Evolutionary conservation across 2,888 invertebrate species (phyloP).

Genomic region (Eutolmus rufibarbis): DNA sequence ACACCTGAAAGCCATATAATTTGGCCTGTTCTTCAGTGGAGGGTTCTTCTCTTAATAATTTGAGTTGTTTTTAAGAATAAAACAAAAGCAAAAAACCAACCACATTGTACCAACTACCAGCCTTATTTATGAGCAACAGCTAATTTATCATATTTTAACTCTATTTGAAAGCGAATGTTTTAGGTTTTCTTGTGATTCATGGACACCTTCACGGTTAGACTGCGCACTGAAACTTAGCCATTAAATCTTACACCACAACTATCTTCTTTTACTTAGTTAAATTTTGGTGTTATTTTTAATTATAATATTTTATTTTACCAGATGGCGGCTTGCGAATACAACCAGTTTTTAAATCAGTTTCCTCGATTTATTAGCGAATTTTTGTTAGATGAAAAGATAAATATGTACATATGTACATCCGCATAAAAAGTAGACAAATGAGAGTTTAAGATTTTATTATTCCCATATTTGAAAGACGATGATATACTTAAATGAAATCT

Average conservation of each 20-base stretch:
- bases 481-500: not conserved
- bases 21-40: slow-evolving; percentile 48
- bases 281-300: not conserved
- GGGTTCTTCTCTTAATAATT: slow-evolving; percentile 38
- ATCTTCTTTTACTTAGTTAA: not conserved
- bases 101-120: slow-evolving; percentile 32
- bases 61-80: slow-evolving; percentile 9
- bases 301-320: not conserved
- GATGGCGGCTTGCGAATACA: slow-evolving; percentile 32
- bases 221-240: not conserved
- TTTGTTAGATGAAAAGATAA: not conserved
- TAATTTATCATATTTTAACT: not conserved
- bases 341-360: not conserved
- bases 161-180: slow-evolving; percentile 9
- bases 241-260: not conserved
- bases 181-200: not conserved
- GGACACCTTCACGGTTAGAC: not conserved
- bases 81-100: slow-evolving; percentile 39
- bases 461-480: not conserved
- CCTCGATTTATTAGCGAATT: not conserved
- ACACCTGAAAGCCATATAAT: slow-evolving; percentile 51
- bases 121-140: slow-evolving; percentile 15
- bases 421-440: not conserved
- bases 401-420: not conserved
- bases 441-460: not conserved